These are phyloP conservation scores for Astyanax mexicanus DNA, from an alignment of 2,797 vertebrate species.

Conservation along the genomic window DNA sequence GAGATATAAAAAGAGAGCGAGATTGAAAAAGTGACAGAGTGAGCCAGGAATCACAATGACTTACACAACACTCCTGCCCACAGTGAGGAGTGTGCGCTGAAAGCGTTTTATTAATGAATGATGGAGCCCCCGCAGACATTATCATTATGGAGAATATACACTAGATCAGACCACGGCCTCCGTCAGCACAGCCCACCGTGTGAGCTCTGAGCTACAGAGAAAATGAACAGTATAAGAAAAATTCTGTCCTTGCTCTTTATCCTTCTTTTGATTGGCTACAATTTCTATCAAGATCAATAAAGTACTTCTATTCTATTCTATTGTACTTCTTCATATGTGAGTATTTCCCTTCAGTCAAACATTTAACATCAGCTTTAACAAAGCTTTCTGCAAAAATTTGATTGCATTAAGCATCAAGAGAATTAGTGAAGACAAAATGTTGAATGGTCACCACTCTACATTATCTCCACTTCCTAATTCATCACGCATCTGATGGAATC, in stretches of 20 bases:
- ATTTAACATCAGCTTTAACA: no score
- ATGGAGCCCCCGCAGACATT: slow-evolving; percentile 47
- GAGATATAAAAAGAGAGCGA: not conserved
- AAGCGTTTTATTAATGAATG: slow-evolving; percentile 58
- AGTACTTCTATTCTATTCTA: no score
- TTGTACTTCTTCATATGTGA: no score
- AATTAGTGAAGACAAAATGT: no score
- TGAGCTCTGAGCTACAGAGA: slow-evolving; percentile 1
- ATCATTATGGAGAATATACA: slow-evolving; percentile 29
- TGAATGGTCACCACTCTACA: no score
- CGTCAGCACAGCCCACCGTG: slow-evolving; percentile 14
- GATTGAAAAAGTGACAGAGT: not conserved
- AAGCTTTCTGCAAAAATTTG: no score
- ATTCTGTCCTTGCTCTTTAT: not conserved
- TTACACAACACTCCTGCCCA: slow-evolving; percentile 32
- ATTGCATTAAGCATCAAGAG: no score
- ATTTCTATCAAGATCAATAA: no score
- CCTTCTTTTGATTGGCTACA: not conserved
- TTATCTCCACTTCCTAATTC: no score
- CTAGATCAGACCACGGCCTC: slow-evolving; percentile 11
- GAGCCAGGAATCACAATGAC: slow-evolving; percentile 31
- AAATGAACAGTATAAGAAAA: not conserved
- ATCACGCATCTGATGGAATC: no score
- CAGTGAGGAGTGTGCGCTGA: slow-evolving; percentile 27
- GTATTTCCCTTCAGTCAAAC: no score